Evolutionary conservation across 2,113 vertebrate genomes (phyloP).

Genomic region (Malurus alboscapulatus): DNA sequence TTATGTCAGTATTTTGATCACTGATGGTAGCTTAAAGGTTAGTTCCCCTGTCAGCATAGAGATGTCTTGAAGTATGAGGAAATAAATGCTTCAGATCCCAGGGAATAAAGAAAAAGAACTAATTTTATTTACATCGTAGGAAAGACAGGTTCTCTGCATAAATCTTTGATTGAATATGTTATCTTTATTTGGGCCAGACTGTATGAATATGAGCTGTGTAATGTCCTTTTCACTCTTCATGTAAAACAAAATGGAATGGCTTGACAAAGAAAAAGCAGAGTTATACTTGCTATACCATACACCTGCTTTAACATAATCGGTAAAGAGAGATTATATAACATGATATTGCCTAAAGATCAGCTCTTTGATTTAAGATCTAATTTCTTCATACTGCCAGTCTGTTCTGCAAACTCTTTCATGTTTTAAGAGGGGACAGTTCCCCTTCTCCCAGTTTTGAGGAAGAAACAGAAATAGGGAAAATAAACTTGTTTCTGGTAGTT

Average conservation of each 20-base stretch:
- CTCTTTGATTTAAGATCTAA: background rate
- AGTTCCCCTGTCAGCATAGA: background rate
- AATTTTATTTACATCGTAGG: background rate
- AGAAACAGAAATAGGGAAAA: background rate
- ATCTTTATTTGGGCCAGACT: background rate
- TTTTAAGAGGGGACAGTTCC: background rate
- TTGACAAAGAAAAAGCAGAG: background rate
- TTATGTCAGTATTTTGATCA: background rate
- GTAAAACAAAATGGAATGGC: background rate
- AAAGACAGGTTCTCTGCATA: background rate
- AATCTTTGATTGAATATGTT: background rate
- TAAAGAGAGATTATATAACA: background rate
- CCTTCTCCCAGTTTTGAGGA: background rate
- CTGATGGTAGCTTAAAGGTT: background rate
- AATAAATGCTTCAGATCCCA: background rate
- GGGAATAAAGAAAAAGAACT: background rate
- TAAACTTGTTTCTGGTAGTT: background rate
- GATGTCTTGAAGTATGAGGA: background rate
- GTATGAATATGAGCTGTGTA: background rate
- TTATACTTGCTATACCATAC: background rate
- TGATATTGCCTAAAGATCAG: background rate
- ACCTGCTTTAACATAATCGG: rapidly evolving
- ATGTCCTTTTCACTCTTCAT: background rate
- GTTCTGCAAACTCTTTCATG: background rate
- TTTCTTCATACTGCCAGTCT: background rate